phyloP scores from a whole-genome alignment of 2,113 vertebrate genomes.

The Puma concolor region DNA sequence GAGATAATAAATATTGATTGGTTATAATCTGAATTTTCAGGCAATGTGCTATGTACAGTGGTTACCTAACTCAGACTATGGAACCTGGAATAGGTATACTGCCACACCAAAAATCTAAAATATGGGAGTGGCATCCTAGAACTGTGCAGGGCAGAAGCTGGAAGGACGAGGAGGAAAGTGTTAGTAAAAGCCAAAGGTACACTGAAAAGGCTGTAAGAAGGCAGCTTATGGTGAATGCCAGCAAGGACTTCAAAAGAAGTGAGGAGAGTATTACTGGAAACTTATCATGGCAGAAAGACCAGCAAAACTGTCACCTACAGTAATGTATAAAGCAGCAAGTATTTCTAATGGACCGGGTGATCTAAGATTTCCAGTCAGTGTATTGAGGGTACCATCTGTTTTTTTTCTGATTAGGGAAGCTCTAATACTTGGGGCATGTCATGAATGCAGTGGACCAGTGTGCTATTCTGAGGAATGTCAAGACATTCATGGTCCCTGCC shows the following conservation, averaged over 20 bases:
- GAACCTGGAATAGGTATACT: not conserved
- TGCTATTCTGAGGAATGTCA: not conserved
- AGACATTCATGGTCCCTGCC: not conserved
- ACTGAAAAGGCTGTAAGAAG: not conserved
- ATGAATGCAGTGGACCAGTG: not conserved
- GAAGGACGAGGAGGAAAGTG: not conserved
- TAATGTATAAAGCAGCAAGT: not conserved
- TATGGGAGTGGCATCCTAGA: not conserved
- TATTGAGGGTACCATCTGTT: not conserved
- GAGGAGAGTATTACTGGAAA: not conserved
- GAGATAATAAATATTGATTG: not conserved
- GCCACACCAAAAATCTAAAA: not conserved
- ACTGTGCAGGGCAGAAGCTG: rapidly evolving
- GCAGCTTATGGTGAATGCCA: not conserved
- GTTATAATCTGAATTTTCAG: not conserved
- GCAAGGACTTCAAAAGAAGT: not conserved
- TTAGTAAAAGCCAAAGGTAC: not conserved
- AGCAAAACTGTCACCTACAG: not conserved
- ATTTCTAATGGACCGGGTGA: not conserved
- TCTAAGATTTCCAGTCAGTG: not conserved
- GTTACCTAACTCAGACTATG: not conserved
- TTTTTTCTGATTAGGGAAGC: not conserved
- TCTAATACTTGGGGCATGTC: not conserved
- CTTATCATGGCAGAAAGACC: not conserved
- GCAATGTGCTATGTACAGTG: not conserved